Evolutionary conservation across 1,140 invertebrate species (phyloP), one percentile per base, ranked within the genome.

Genomic region (Drosophila saltans): DNA sequence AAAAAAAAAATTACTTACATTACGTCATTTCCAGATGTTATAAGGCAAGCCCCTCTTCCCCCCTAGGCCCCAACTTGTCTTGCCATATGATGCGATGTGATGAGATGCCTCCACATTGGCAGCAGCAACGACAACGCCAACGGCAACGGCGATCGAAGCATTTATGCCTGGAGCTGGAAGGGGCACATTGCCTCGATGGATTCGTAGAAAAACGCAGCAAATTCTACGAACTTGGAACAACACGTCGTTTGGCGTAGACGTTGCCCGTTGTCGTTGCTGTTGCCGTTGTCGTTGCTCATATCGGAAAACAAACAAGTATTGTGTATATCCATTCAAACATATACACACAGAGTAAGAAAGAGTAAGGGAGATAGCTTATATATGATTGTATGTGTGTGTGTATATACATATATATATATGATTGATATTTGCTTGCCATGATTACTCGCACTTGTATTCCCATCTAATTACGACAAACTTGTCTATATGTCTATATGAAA

Each of bases 181-280:
- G 21, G 39, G 69, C 66, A 69, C 69, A 72, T 75, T 60, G 63
- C 28, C 62, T 10, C 11, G 11, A 43, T 16, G 56, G 66, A 52
- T 86, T 86, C 83, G 75, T 71, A 79, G 83, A 86, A 86, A 86
- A 82, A 72, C 76, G 65, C 28, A 55, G n/a, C 59, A 21, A 88
- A 77, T 86, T 86, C 83, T 80, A 61, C 80, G 83, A 86, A 86
- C 64, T 69, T 33, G 36, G 61, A 61, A 62, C 77, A 61, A 62
- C 77, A 52, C 40, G 40, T 62, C 39, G 39, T 26, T 26, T 26
- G 59, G 9, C 58, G 58, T 60, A n/a, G 30, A 3, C 33, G 3
- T 58, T 30, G 24, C 24, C 30, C 55, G 65, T 60, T 40, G 30
- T 4, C 33, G 10, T 58, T 30, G 24, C 24, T 11, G 30, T 64